Base-by-base conservation (phyloP, 2,797 vertebrate genomes). In the Aeoliscus strigatus region DNA sequence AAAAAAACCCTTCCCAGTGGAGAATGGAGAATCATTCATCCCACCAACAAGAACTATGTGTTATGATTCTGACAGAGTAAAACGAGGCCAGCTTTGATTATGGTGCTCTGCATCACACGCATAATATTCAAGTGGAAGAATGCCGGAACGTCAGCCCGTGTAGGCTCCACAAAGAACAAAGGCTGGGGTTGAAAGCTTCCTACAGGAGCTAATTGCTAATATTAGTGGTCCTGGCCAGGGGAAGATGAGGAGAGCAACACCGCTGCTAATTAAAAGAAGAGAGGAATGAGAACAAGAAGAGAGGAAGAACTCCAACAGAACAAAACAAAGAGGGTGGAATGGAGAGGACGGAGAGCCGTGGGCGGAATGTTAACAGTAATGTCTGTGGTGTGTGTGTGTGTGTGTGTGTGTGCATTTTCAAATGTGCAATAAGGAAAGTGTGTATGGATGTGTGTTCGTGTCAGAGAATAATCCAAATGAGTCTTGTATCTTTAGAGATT, bases 51-150 rank as follows among this genome's bases (percentile, higher is more conserved):
- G 55, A 65, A 57, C 21, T 12, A 50, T 25, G 61, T 60, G 59
- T 61, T 67, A 42, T 41, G 55, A 70, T 59, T 74, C 62, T 54
- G 60, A 66, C 56, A 37, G 71, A 69, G 51, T 46, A 56, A 79
- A 79, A 80, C 42, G 68, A 76, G 77, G 79, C 58, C 73, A 77
- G 55, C 73, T 79, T 80, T 81, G 75, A 82, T 75, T 71, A 50
- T 61, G 42, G 68, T 66, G 57, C 52, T 67, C 45, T 39, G 58
- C 65, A 57, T 75, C 64, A 63, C 51, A 66, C 39, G 43, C 61
- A 52, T 43, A 51, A 69, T 66, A 68, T 73, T 69, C 65, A 51
- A n/a, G 54, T 57, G 75, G 52, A 73, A 60, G 51, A 24, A 35
- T 32, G 40, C 39, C 44, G 42, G 51, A 68, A 71, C 28, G 52